These are phyloP conservation scores for Drosophila peninsularis DNA, from an alignment of 2,888 invertebrate genomes.

Conservation along the genomic window DNA sequence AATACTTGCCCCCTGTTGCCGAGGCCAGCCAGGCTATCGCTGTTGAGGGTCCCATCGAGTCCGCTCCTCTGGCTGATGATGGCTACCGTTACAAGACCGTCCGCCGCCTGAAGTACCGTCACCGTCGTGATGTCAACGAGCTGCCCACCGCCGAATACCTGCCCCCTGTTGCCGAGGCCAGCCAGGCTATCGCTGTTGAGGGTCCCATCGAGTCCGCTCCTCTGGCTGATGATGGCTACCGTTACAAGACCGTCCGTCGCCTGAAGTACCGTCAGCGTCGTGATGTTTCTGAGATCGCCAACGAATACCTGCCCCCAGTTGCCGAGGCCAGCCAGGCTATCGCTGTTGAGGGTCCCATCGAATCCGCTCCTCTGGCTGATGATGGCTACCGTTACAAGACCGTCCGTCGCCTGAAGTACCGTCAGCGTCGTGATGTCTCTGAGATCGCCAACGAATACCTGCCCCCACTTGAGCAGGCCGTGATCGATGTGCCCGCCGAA, in stretches of 20 bases:
- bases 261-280: constrained; percentile 56
- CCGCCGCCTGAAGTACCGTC: constrained; percentile 67
- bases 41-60: constrained; percentile 29
- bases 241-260: constrained; percentile 67
- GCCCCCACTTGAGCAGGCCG: constrained; percentile 63
- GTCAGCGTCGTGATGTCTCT: constrained; percentile 73
- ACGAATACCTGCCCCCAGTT: constrained; percentile 59
- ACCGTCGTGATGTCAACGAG: constrained; percentile 76
- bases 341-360: constrained; percentile 43
- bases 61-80: constrained; percentile 60
- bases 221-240: constrained; percentile 62
- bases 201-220: constrained; percentile 33
- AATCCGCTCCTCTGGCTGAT: constrained; percentile 43
- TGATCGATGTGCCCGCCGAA: constrained; percentile 66
- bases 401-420: constrained; percentile 59
- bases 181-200: constrained; percentile 29
- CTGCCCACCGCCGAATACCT: constrained; percentile 47
- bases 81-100: constrained; percentile 77
- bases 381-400: constrained; percentile 78
- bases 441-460: constrained; percentile 69
- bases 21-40: constrained; percentile 35
- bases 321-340: constrained; percentile 40
- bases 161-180: constrained; percentile 38
- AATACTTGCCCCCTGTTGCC: constrained; percentile 71
- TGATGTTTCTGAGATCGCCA: constrained; percentile 52